These are phyloP conservation scores for Marisa cornuarietis DNA, from an alignment of 1,140 invertebrate species.

Conservation along the genomic window DNA sequence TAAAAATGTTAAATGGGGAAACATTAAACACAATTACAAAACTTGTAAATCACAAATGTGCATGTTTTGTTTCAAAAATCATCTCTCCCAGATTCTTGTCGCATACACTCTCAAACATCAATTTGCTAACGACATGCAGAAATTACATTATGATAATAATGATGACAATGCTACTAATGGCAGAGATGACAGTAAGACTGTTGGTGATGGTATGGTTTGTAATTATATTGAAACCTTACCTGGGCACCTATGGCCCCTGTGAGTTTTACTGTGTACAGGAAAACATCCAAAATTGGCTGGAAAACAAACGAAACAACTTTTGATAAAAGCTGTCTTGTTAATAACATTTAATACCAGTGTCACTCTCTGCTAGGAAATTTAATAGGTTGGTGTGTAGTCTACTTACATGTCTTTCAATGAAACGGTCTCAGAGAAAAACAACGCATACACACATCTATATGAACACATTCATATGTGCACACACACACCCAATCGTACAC, in stretches of 20 bases:
- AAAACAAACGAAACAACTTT: slow-evolving; percentile 7
- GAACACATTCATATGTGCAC: neutral
- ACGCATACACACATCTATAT: neutral
- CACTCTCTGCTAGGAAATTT: neutral
- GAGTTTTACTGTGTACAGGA: slow-evolving; percentile 91
- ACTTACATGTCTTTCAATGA: neutral
- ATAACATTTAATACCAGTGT: neutral
- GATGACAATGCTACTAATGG: too few relatives aligned
- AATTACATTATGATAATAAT: too few relatives aligned
- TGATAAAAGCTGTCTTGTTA: neutral
- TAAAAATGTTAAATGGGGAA: too few relatives aligned
- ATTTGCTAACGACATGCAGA: too few relatives aligned
- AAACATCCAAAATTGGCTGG: slow-evolving; percentile 88
- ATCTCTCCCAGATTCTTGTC: too few relatives aligned
- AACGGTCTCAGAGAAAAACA: neutral
- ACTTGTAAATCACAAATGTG: too few relatives aligned
- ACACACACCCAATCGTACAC: neutral
- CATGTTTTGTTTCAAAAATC: too few relatives aligned
- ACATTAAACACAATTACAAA: too few relatives aligned
- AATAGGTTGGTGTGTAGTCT: neutral
- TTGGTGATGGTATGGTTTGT: too few relatives aligned
- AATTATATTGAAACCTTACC: slow-evolving; percentile 66
- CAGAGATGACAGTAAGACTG: too few relatives aligned
- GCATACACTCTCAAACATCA: too few relatives aligned
- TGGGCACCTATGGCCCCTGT: slow-evolving; percentile 83